These are phyloP conservation scores for Acanthoscelides obtectus DNA, from an alignment of 2,888 invertebrate species.

Conservation along the genomic window DNA sequence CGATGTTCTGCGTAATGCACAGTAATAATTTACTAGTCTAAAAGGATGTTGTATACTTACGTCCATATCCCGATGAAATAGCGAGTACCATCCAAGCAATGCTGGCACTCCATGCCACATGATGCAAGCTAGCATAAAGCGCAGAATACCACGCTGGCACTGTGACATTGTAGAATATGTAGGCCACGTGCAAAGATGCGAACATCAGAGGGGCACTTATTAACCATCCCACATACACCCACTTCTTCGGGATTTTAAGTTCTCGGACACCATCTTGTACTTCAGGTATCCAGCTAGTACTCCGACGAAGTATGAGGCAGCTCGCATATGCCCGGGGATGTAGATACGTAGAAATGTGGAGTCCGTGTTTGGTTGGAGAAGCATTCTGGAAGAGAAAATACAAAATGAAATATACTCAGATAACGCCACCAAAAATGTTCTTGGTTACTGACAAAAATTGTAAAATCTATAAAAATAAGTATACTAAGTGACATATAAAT, in stretches of 20 bases:
- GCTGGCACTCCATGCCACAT: constrained; percentile 37
- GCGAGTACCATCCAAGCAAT: constrained; percentile 39
- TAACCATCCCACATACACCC: constrained; percentile 33
- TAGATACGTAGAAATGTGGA: constrained; percentile 35
- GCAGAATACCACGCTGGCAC: constrained; percentile 32
- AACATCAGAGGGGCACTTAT: constrained; percentile 27
- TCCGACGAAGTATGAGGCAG: constrained; percentile 38
- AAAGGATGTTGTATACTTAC: too few relatives aligned
- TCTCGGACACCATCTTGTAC: constrained; percentile 29
- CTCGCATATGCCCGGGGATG: constrained; percentile 39
- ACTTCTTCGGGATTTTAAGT: constrained; percentile 28
- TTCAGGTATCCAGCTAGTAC: constrained; percentile 36
- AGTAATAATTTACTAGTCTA: too few relatives aligned
- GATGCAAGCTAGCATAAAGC: constrained; percentile 37
- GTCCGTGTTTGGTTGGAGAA: constrained; percentile 34
- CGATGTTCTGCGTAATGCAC: too few relatives aligned
- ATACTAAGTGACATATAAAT: too few relatives aligned
- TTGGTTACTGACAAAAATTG: too few relatives aligned
- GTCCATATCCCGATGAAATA: constrained; percentile 38
- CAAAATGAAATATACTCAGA: too few relatives aligned
- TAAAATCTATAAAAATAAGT: too few relatives aligned
- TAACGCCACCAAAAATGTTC: too few relatives aligned
- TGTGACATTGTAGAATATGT: constrained; percentile 35
- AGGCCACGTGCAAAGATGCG: constrained; percentile 33
- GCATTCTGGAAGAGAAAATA: constrained; percentile 32